Evolutionary conservation across 2,797 vertebrate genomes (phyloP), one percentile per base, ranked within the genome.

Genomic region (Lophotriccus pileatus): DNA sequence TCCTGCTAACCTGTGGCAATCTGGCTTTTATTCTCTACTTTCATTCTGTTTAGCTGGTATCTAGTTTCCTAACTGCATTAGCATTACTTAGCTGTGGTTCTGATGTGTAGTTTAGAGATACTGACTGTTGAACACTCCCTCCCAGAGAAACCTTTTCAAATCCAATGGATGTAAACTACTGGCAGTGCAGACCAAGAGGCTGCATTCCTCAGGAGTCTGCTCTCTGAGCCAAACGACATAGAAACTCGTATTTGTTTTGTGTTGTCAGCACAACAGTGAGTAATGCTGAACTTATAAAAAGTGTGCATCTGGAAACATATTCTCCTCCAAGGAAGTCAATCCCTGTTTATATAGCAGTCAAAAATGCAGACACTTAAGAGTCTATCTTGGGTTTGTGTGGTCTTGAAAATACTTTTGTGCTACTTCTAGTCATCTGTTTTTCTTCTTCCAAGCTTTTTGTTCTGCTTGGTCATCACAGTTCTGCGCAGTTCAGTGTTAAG

Each of bases 241-340:
- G 94, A 93, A 91, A 96, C 92, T 70, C 1, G 0, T 70, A 46
- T 84, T 96, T 95, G 84, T 91, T 94, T 94, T 18, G 2, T 94
- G 85, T 91, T 96, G 92, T 96, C 27, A 37, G 67, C 63, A 91
- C 92, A 82, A 82, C 84, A 63, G 55, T 89, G 94, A 95, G 47
- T 87, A 96, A 93, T 81, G 36, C 75, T 89, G 87, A 81, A 50
- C 70, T 84, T 94, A 62, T 0, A 84, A 72, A 78, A 93, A 82
- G 44, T n/a, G 49, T 88, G 37, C 41, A 36, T 91, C 69, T 94
- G 83, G 85, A 96, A 84, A 73, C 81, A 73, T 2, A 0, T 76
- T 70, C n/a, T 88, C 28, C 41, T 91, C 74, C 53, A 73, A 68
- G 60, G 50, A 91, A 86, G 79, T 73, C 67, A 86, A 1, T 59